Evolutionary conservation across 2,888 invertebrate genomes (phyloP).

Genomic region (Leptinotarsa rubiginosa): DNA sequence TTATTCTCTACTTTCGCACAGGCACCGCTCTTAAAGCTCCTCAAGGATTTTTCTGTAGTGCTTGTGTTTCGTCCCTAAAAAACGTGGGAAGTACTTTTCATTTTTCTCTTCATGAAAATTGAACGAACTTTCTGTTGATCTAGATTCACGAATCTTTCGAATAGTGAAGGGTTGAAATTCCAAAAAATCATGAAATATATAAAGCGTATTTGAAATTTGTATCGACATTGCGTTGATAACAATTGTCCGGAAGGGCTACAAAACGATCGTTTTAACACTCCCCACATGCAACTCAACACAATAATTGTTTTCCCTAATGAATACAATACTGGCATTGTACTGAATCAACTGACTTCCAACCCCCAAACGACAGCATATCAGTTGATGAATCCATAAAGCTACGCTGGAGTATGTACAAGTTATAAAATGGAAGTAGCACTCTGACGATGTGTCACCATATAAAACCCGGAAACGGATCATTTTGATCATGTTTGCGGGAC

Average conservation of each 20-base stretch:
- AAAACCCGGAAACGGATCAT: constrained; percentile 22
- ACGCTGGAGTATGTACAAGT: constrained; percentile 10
- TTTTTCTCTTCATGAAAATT: too few relatives aligned
- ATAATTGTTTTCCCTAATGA: background rate
- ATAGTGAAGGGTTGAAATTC: too few relatives aligned
- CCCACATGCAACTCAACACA: background rate
- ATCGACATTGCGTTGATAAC: background rate
- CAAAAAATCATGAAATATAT: too few relatives aligned
- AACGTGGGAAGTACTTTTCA: too few relatives aligned
- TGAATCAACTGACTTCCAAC: background rate
- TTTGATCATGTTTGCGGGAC: constrained; percentile 21
- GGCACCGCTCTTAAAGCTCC: too few relatives aligned
- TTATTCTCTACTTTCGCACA: too few relatives aligned
- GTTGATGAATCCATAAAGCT: constrained; percentile 27
- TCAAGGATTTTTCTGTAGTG: too few relatives aligned
- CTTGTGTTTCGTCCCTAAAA: too few relatives aligned
- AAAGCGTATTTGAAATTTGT: too few relatives aligned
- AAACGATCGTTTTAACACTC: background rate
- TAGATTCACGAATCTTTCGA: too few relatives aligned
- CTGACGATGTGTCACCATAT: constrained; percentile 19
- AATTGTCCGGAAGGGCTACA: background rate
- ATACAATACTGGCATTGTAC: background rate
- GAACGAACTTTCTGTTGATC: too few relatives aligned
- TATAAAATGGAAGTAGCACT: constrained; percentile 31
- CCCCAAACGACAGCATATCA: constrained; percentile 9